These are phyloP conservation scores for Riparia riparia DNA, from an alignment of 2,113 vertebrate genomes.

Conservation along the genomic window DNA sequence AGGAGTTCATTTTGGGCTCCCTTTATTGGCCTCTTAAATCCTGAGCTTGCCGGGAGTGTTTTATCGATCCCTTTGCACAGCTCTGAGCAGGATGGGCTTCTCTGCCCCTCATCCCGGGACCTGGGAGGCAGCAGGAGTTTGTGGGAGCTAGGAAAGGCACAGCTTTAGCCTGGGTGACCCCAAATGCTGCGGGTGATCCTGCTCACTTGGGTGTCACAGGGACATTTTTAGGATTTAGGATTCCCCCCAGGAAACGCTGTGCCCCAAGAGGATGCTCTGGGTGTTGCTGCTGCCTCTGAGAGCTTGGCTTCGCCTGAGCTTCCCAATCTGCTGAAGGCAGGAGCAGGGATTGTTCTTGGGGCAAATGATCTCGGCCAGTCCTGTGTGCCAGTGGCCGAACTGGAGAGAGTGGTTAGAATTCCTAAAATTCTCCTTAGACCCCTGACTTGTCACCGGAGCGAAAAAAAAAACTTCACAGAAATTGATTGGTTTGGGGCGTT, in stretches of 20 bases:
- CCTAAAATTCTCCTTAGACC: background rate
- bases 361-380: background rate
- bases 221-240: too few relatives aligned
- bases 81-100: background rate
- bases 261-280: too few relatives aligned
- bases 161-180: background rate
- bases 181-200: background rate
- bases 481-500: background rate
- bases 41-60: background rate
- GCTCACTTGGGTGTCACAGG: background rate
- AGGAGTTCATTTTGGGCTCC: background rate
- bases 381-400: background rate
- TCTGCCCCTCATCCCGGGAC: background rate
- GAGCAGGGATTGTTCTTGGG: background rate
- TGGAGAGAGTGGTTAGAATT: background rate
- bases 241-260: too few relatives aligned
- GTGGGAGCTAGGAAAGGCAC: too few relatives aligned
- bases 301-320: too few relatives aligned
- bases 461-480: background rate
- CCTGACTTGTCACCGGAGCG: background rate
- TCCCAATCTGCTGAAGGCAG: too few relatives aligned
- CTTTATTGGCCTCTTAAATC: slow-evolving; percentile 39
- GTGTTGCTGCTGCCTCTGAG: too few relatives aligned
- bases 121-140: too few relatives aligned
- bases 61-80: background rate